Evolutionary conservation across 1,140 invertebrate genomes (phyloP).

Genomic region (Brachionus rubens): DNA sequence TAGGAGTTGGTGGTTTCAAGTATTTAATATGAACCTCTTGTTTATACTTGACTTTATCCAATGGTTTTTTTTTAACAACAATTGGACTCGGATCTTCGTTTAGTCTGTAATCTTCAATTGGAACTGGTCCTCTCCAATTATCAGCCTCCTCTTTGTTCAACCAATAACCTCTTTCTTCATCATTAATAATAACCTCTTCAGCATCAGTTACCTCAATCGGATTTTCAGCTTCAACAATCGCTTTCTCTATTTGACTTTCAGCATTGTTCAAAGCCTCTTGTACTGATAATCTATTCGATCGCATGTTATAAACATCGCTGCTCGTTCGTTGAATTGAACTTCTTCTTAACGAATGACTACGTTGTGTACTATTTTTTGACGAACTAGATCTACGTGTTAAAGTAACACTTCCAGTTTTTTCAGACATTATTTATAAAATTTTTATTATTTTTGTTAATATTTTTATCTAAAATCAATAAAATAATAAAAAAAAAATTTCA

Average conservation of each 20-base stretch:
- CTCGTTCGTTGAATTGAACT: background rate
- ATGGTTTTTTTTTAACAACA: constrained; percentile 40
- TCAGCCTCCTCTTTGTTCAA: constrained; percentile 32
- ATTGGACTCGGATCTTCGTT: constrained; percentile 31
- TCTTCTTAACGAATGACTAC: constrained; percentile 8
- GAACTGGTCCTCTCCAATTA: constrained; percentile 27
- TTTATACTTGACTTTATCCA: constrained; percentile 31
- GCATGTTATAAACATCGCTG: background rate
- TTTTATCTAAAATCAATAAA: constrained; percentile 1
- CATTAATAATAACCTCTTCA: constrained; percentile 23
- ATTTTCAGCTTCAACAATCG: constrained; percentile 22
- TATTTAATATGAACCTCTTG: constrained; percentile 41
- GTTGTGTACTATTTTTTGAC: background rate
- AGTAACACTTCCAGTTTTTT: background rate
- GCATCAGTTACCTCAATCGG: background rate
- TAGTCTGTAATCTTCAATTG: constrained; percentile 26
- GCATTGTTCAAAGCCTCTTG: background rate
- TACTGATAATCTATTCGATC: background rate
- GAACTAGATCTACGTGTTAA: background rate
- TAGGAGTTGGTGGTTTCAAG: constrained; percentile 29
- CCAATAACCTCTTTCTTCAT: constrained; percentile 25
- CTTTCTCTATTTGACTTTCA: constrained; percentile 11
- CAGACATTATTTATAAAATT: constrained; percentile 1
- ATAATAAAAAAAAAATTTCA: background rate
- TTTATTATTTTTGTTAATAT: background rate